Conservation (phyloP, 1,140 invertebrate genomes). For the Thrips palmi region DNA sequence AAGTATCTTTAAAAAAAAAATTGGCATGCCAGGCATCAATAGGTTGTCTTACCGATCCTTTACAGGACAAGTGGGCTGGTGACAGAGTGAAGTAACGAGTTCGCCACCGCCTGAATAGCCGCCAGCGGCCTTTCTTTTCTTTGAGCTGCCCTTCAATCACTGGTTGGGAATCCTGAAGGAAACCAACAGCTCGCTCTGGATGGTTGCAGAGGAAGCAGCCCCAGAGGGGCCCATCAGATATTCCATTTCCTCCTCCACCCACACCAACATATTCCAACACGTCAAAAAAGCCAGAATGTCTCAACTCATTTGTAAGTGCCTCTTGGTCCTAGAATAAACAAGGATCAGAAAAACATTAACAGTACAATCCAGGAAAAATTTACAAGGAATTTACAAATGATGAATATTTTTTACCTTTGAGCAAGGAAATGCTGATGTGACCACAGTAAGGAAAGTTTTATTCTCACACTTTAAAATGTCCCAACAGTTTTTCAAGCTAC, state of each 20-base stretch:
- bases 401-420: constrained; percentile 37
- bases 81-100: constrained; percentile 86
- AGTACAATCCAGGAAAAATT: not conserved
- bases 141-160: constrained; percentile 82
- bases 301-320: constrained; percentile 61
- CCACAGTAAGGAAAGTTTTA: constrained; percentile 72
- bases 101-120: constrained; percentile 75
- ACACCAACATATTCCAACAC: constrained; percentile 62
- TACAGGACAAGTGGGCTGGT: constrained; percentile 73
- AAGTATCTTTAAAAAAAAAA: not conserved
- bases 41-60: constrained; percentile 48
- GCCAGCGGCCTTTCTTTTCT: constrained; percentile 87
- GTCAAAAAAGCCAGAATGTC: constrained; percentile 76
- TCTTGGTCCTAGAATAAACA: constrained; percentile 52
- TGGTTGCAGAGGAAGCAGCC: constrained; percentile 81
- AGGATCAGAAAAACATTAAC: not conserved
- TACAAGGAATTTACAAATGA: constrained; percentile 6
- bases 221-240: constrained; percentile 35
- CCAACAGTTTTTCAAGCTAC: constrained; percentile 77
- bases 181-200: constrained; percentile 67
- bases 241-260: constrained; percentile 25
- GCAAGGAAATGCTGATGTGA: constrained; percentile 81
- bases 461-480: constrained; percentile 80
- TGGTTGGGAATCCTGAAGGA: constrained; percentile 52
- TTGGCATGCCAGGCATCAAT: not conserved